Conservation (phyloP, 2,113 vertebrate species). For the Pseudolaguvia tuberculata region DNA sequence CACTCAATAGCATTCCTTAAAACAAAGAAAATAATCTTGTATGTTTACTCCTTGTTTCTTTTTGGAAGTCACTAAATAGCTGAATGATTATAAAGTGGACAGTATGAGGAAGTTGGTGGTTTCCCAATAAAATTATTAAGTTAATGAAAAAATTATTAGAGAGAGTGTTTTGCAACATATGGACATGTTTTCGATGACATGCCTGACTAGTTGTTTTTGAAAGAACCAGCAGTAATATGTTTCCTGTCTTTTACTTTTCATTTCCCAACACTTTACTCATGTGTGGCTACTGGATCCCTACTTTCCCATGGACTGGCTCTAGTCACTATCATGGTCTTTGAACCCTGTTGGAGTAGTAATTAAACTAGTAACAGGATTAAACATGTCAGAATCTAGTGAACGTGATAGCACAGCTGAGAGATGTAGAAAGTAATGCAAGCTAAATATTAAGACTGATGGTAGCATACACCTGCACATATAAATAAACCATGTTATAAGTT, state of each 20-base stretch:
- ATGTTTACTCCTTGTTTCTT: conserved; percentile 37
- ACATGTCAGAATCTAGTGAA: background rate
- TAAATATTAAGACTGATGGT: background rate
- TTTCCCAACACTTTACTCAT: conserved; percentile 34
- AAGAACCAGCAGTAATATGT: conserved; percentile 45
- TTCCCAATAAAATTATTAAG: conserved; percentile 58
- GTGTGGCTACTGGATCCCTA: conserved; percentile 20
- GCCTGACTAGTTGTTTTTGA: conserved; percentile 45
- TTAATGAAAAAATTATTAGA: conserved; percentile 57
- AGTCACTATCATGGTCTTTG: conserved; percentile 18
- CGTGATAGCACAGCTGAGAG: no score
- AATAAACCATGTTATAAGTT: conserved; percentile 13
- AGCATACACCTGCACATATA: background rate
- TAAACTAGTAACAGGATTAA: background rate
- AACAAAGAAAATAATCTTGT: conserved; percentile 28
- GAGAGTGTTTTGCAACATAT: conserved; percentile 42
- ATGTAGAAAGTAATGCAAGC: background rate
- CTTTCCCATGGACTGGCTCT: conserved; percentile 20
- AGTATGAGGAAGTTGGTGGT: conserved; percentile 57
- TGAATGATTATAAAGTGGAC: conserved; percentile 50
- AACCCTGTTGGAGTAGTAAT: background rate
- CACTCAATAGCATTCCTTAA: no score
- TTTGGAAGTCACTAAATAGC: conserved; percentile 41
- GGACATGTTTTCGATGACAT: conserved; percentile 58
- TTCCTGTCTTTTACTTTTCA: conserved; percentile 30